Evolutionary conservation across 2,797 vertebrate genomes (phyloP), one percentile per base, ranked within the genome.

Genomic region (Acrossocheilus fasciatus): DNA sequence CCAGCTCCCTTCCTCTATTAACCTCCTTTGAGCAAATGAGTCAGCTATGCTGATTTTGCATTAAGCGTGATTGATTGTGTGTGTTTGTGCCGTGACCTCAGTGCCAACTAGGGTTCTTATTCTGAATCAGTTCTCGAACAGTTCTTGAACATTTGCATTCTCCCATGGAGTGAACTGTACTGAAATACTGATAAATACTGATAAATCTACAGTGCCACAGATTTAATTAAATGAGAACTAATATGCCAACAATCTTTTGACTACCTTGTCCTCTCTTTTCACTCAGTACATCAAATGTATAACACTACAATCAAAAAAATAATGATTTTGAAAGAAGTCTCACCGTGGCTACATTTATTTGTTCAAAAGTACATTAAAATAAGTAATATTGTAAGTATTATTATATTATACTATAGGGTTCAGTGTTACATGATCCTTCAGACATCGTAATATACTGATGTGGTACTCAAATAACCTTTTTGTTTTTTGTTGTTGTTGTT

Each of bases 1-100:
- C 43, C 59, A 26, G 41, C 36, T 17, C 15, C 26, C 39, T 82
- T 6, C 26, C 41, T 59, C 34, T 30, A 74, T 77, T 66, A 76
- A 79, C 80, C 76, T 64, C 45, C 69, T 66, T n/a, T 43, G 43
- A 73, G 23, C 62, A 84, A 84, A 84, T 64, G 34, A 86, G 82
- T 45, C 26, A 20, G 59, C 77, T 30, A 41, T 26, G 20, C 47
- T 69, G 87, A 69, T 74, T 85, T 30, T 73, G 57, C 62, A 76
- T 81, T 81, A 76, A 76, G 41, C 26, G 3, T 10, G 41, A 52
- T 62, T 30, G 75, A 52, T 87, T 34, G 26, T 69, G 59, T 81
- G 52, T 82, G 43, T 57, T 45, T 76, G 62, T 64, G 64, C 57
- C 52, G 3, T 79, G 83, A 54, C 76, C 47, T 85, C 62, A 54